phyloP scores from a whole-genome alignment of 2,888 invertebrate genomes.

The Physocephala rufipes region DNA sequence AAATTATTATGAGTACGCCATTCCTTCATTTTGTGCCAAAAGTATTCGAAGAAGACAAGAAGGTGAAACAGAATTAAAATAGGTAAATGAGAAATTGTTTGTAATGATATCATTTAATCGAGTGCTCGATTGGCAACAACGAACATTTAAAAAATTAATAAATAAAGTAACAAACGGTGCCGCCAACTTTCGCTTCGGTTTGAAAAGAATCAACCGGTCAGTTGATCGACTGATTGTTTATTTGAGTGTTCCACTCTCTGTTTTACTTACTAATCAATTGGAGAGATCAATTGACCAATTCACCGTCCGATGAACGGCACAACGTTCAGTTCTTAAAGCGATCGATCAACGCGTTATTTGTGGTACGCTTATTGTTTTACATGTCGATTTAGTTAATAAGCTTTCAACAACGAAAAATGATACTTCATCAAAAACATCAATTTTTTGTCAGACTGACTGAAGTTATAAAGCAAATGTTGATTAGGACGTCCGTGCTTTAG shows the following conservation, averaged over 20 bases:
- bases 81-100: not conserved
- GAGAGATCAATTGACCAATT: conserved; percentile 42
- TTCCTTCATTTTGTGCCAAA: conserved; percentile 37
- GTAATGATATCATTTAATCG: too few species aligned
- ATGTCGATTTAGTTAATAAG: conserved; percentile 58
- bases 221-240: too few species aligned
- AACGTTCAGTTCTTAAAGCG: not conserved
- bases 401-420: conserved; percentile 51
- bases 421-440: conserved; percentile 39
- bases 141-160: conserved; percentile 4
- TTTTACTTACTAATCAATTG: not conserved
- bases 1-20: conserved; percentile 51
- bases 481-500: too few species aligned
- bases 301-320: not conserved
- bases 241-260: conserved; percentile 39
- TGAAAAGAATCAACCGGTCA: too few species aligned
- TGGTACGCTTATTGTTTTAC: conserved; percentile 18
- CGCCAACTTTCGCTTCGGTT: not conserved
- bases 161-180: conserved; percentile 6
- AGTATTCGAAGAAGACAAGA: conserved; percentile 14
- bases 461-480: conserved; percentile 17
- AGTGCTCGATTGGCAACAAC: conserved; percentile 7
- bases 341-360: not conserved
- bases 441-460: conserved; percentile 22
- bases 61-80: conserved; percentile 23